phyloP scores from a whole-genome alignment of 2,888 invertebrate genomes.

The Andrena flavipes region DNA sequence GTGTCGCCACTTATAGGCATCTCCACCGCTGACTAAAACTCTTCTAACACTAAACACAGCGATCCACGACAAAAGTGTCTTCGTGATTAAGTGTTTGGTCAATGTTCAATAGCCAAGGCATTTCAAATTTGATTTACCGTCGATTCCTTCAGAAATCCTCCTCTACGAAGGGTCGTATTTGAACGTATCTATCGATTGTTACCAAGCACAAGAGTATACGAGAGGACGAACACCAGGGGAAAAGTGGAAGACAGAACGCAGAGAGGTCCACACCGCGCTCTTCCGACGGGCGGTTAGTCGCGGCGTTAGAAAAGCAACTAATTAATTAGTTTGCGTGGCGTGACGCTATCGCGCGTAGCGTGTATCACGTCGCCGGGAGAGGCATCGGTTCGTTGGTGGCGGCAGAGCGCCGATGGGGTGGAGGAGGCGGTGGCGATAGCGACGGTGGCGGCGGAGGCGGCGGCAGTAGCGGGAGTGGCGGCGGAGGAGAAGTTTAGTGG shows the following conservation, averaged over 20 bases:
- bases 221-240: background rate
- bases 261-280: slow-evolving; percentile 16
- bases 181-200: no score
- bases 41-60: no score
- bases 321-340: slow-evolving; percentile 80
- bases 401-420: slow-evolving; percentile 19
- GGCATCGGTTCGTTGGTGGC: slow-evolving; percentile 18
- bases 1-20: no score
- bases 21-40: no score
- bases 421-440: slow-evolving; percentile 40
- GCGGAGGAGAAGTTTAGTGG: slow-evolving; percentile 50
- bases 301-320: slow-evolving; percentile 78
- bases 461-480: slow-evolving; percentile 30
- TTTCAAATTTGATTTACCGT: no score
- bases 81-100: no score
- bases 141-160: no score
- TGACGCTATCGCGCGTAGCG: slow-evolving; percentile 74
- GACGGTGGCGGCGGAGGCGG: slow-evolving; percentile 16
- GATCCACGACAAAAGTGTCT: no score
- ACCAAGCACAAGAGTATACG: slow-evolving; percentile 14
- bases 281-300: slow-evolving; percentile 49
- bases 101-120: no score
- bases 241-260: slow-evolving; percentile 12
- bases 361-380: slow-evolving; percentile 49
- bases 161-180: no score